Evolutionary conservation across 1,140 invertebrate genomes (phyloP), one percentile per base, ranked within the genome.

Genomic region (Mizuhopecten yessoensis): DNA sequence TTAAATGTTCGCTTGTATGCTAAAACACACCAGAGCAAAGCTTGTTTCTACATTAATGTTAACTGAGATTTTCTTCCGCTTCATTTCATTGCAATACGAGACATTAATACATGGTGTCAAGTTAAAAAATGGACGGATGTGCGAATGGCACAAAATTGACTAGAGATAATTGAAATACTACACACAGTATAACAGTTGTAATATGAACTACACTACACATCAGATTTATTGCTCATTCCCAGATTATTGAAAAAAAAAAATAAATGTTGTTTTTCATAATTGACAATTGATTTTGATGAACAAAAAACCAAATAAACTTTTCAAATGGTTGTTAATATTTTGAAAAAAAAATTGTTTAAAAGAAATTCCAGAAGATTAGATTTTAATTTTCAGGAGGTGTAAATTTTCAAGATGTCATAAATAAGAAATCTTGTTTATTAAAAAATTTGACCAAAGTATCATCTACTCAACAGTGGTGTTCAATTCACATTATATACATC

Each of bases 81-180:
- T 17, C 17, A 17, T 1, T 75, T n/a, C 5, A 29, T n/a, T 5
- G 11, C 29, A 75, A n/a, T 75, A 29, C n/a, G 17, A 75, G 57
- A 75, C n/a, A 75, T n/a, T 75, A 29, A 75, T 29, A 75, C 57
- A 75, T 20, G 3, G 57, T 45, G 42, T 45, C 42, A 45, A 45
- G 42, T 75, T 75, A 75, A 9, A 75, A 75, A 75, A 75, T 75
- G 57, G 57, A 75, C 57, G 57, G 57, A 75, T 75, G 57, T 75
- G n/a, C n/a, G n/a, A 75, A 5, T 29, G 57, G 11, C 57, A 75
- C 23, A 75, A 75, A 75, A 75, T 7, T 75, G 57, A 75, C 57
- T 75, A 75, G 57, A 29, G 20, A 29, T 75, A 5, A 75, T 29
- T n/a, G 57, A 75, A n/a, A 75, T n/a, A 45, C 36, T 7, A 39